Conservation (phyloP, 2,797 vertebrate genomes). For the Coilia nasus region DNA sequence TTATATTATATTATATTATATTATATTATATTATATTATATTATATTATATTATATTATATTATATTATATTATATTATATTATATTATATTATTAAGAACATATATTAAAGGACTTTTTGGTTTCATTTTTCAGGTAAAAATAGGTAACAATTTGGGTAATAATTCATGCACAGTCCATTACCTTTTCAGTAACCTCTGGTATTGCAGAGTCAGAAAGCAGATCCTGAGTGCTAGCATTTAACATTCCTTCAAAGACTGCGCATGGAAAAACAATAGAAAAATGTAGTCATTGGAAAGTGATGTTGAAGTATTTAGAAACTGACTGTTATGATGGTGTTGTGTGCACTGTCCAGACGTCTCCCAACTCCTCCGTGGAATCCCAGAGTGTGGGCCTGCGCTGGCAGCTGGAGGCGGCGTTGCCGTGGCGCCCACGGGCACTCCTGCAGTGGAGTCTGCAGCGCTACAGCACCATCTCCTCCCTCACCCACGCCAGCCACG, state of each 20-base stretch:
- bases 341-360: slow-evolving; percentile 62
- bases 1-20: no score
- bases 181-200: no score
- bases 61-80: no score
- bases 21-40: no score
- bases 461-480: slow-evolving; percentile 72
- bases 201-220: not conserved
- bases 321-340: not conserved
- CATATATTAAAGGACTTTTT: no score
- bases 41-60: no score
- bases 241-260: not conserved
- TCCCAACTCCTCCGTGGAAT: slow-evolving; percentile 63
- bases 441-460: slow-evolving; percentile 73
- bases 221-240: not conserved
- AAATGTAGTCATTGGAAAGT: not conserved
- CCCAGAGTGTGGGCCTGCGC: slow-evolving; percentile 47
- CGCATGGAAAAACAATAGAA: not conserved
- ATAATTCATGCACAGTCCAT: no score
- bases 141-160: no score
- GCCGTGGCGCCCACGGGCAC: slow-evolving; percentile 62
- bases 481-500: slow-evolving; percentile 66
- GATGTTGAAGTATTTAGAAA: not conserved
- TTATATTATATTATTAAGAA: no score
- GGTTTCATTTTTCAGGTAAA: no score
- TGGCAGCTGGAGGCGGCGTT: slow-evolving; percentile 57